phyloP scores from a whole-genome alignment of 2,888 invertebrate species.

The Folsomia candida region DNA sequence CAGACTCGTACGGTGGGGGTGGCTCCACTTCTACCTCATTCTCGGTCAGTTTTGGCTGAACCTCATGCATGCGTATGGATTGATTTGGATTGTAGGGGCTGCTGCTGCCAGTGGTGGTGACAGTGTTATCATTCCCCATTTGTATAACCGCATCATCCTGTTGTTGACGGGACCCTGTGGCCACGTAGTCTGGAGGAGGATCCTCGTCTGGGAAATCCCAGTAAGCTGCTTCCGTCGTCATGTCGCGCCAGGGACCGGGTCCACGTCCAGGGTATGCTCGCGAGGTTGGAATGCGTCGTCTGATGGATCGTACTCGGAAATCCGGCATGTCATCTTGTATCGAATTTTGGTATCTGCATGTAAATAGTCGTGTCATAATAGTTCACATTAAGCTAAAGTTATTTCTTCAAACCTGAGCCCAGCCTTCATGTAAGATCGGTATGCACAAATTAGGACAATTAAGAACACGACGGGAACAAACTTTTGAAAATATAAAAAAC shows the following conservation, averaged over 20 bases:
- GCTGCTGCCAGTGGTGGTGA: not conserved
- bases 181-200: not conserved
- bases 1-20: conserved; percentile 36
- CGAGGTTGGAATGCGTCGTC: not conserved
- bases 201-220: conserved; percentile 9
- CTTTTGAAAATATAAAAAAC: no score
- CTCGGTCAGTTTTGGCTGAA: not conserved
- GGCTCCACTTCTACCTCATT: conserved; percentile 16
- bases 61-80: not conserved
- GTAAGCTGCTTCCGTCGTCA: not conserved
- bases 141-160: no score
- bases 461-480: conserved; percentile 41
- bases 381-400: not conserved
- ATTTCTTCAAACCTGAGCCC: conserved; percentile 24
- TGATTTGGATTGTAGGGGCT: not conserved
- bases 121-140: not conserved
- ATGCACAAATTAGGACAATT: conserved; percentile 37
- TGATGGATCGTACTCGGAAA: not conserved
- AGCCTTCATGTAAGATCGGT: conserved; percentile 43
- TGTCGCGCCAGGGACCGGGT: not conserved
- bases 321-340: conserved; percentile 11
- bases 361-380: not conserved
- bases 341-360: conserved; percentile 8
- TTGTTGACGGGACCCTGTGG: no score
- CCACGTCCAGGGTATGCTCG: not conserved